phyloP scores from a whole-genome alignment of 2,888 invertebrate species.

The Selenia dentaria region DNA sequence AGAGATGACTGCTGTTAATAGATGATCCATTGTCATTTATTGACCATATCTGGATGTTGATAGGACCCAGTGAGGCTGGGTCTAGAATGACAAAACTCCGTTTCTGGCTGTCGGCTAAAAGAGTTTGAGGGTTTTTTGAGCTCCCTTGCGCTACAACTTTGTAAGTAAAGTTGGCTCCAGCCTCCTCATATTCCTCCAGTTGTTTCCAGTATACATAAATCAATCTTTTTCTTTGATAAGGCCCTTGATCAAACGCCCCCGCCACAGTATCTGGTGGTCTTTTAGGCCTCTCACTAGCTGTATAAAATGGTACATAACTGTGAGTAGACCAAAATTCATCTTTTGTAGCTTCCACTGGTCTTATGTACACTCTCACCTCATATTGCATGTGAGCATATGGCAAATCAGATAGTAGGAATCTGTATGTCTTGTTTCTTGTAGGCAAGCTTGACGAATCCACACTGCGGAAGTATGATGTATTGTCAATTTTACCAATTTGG shows the following conservation, averaged over 20 bases:
- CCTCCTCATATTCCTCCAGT: slow-evolving; percentile 87
- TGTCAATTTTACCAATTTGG: slow-evolving; percentile 76
- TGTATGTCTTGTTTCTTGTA: slow-evolving; percentile 62
- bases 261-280: slow-evolving; percentile 88
- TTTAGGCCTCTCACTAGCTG: slow-evolving; percentile 85
- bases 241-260: slow-evolving; percentile 89
- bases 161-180: slow-evolving; percentile 91
- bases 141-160: slow-evolving; percentile 73
- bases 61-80: slow-evolving; percentile 68
- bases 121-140: slow-evolving; percentile 54
- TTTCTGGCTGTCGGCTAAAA: slow-evolving; percentile 77
- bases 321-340: slow-evolving; percentile 90
- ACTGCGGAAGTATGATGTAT: slow-evolving; percentile 67
- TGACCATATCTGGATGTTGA: slow-evolving; percentile 85
- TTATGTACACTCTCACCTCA: slow-evolving; percentile 89
- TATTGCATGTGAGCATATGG: slow-evolving; percentile 88
- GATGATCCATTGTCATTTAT: slow-evolving; percentile 86
- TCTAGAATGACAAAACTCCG: slow-evolving; percentile 86
- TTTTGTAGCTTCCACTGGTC: slow-evolving; percentile 77
- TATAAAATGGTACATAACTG: slow-evolving; percentile 84
- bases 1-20: slow-evolving; percentile 80
- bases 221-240: slow-evolving; percentile 79
- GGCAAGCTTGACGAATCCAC: slow-evolving; percentile 60
- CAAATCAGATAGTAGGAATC: slow-evolving; percentile 79
- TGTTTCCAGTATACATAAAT: slow-evolving; percentile 92